Evolutionary conservation across 2,113 vertebrate genomes (phyloP), one percentile per base, ranked within the genome.

Genomic region (Columbina picui): DNA sequence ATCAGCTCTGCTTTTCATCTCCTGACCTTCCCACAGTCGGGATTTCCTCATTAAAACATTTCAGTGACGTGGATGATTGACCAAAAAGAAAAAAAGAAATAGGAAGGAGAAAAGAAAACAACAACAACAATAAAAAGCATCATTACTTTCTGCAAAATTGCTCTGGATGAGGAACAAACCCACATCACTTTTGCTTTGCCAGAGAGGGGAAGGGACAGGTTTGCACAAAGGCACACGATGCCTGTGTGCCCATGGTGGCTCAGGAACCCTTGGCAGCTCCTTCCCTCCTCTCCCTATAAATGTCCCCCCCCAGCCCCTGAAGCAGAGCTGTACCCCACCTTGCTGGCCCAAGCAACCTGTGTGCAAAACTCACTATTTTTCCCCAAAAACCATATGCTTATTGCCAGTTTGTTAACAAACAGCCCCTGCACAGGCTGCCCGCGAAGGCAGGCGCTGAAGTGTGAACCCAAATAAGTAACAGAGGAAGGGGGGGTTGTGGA

Each of bases 351-450:
- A 96, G 67, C 68, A 67, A 79, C 80, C 74, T 56, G 57, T 30
- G 55, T 27, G 77, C 81, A 61, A 97, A 97, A 84, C 77, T 74
- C 56, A 2, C 21, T 74, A 0, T 32, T 89, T 93, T 43, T n/a
- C 8, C 75, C 67, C 82, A 38, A 7, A 90, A 85, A 53, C 47
- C 86, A 7, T 95, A 94, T 96, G 97, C 97, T 98, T 97, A 96
- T 96, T 97, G 97, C 96, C 98, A 98, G 94, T 94, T 95, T 97
- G 97, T 97, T 98, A 97, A 97, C 96, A 98, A 98, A 97, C 96
- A 98, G 96, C 95, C 96, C 74, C 94, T 87, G 93, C 95, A 87
- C 97, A 97, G 96, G 96, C 98, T 98, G 98, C 96, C 97, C 96
- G 97, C 78, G n/a, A 89, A 93, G 91, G 93, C 93, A 81, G 7